phyloP scores from a whole-genome alignment of 2,113 vertebrate species.

The Sisor rabdophorus region DNA sequence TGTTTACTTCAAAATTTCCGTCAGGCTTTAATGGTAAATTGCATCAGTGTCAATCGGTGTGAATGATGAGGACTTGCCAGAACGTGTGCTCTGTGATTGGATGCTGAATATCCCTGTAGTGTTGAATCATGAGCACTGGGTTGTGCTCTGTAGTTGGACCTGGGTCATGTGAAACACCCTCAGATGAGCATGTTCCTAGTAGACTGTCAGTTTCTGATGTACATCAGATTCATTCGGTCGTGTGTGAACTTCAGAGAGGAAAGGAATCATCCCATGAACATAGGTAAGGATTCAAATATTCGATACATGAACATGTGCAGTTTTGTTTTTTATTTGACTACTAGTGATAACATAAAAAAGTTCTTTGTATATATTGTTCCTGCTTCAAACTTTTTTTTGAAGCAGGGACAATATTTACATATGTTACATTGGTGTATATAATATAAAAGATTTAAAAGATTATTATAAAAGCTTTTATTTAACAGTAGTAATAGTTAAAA shows the following conservation, averaged over 20 bases:
- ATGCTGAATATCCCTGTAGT: slow-evolving; percentile 55
- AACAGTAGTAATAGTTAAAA: no score
- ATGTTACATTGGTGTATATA: no score
- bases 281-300: neutral
- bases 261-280: neutral
- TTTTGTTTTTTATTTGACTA: no score
- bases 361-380: no score
- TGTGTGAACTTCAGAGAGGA: neutral
- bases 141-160: slow-evolving; percentile 35
- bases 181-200: neutral
- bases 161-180: neutral
- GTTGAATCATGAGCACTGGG: slow-evolving; percentile 57
- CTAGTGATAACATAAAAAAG: no score
- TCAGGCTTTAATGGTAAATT: slow-evolving; percentile 65
- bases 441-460: no score
- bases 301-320: no score
- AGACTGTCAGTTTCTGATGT: neutral
- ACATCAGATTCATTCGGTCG: neutral
- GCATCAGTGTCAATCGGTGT: slow-evolving; percentile 69
- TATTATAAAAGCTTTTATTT: no score
- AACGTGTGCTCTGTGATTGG: slow-evolving; percentile 60
- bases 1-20: slow-evolving; percentile 75
- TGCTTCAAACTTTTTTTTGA: no score
- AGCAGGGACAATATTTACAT: no score
- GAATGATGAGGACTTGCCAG: slow-evolving; percentile 57